These are phyloP conservation scores for Papilio polyxenes DNA, from an alignment of 1,140 invertebrate species.

Conservation along the genomic window DNA sequence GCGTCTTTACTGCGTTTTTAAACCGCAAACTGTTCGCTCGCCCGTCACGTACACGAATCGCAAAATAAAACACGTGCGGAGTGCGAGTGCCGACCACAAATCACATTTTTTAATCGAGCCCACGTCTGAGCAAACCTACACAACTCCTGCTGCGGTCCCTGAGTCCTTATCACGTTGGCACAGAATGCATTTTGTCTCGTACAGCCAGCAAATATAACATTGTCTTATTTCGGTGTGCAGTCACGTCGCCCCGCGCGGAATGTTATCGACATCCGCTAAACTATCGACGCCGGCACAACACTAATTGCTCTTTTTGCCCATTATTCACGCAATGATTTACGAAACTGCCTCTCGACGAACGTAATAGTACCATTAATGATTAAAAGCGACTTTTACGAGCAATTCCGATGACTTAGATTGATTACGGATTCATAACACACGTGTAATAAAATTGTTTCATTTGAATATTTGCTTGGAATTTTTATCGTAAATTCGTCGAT, in stretches of 20 bases:
- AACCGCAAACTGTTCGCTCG: conserved; percentile 54
- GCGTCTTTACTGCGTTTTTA: conserved; percentile 51
- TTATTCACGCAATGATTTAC: conserved; percentile 75
- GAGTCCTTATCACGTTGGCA: not conserved
- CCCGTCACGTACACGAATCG: conserved; percentile 70
- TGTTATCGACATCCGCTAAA: conserved; percentile 76
- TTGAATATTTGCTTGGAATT: conserved; percentile 23
- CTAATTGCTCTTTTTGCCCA: conserved; percentile 75
- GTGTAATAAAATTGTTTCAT: conserved; percentile 34
- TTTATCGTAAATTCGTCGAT: conserved; percentile 27
- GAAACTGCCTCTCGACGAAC: conserved; percentile 58
- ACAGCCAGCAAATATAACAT: conserved; percentile 43
- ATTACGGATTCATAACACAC: conserved; percentile 52
- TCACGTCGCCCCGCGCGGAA: conserved; percentile 72
- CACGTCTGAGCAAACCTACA: conserved; percentile 62
- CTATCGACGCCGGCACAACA: conserved; percentile 72
- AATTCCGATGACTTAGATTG: conserved; percentile 69
- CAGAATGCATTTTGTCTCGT: conserved; percentile 37
- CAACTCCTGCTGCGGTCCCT: conserved; percentile 36
- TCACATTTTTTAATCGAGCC: conserved; percentile 79
- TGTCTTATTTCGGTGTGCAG: conserved; percentile 63
- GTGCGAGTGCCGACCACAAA: conserved; percentile 73
- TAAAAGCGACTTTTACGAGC: conserved; percentile 66
- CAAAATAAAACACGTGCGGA: conserved; percentile 75
- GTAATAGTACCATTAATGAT: conserved; percentile 71